Evolutionary conservation across 2,797 vertebrate genomes (phyloP), one percentile per base, ranked within the genome.

Genomic region (Glyptemys insculpta): DNA sequence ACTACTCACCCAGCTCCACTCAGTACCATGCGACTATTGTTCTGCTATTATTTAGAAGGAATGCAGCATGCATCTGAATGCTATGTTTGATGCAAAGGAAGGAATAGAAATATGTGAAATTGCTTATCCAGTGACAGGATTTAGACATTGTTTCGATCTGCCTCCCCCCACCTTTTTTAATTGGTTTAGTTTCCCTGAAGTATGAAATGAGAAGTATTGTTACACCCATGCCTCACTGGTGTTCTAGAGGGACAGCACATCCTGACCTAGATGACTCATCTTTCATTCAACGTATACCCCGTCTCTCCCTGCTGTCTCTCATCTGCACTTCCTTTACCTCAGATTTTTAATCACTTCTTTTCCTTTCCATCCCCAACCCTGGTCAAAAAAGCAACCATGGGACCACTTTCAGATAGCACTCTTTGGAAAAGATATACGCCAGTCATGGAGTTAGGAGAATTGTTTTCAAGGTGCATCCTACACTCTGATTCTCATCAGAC

Each of bases 301-400:
- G 2, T 50, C 29, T 54, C 49, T 74, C 1, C 4, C 49, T 57
- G 6, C 31, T 57, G 15, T 23, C 31, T 19, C 31, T 86, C 47
- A 29, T 78, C 23, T 34, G 12, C 25, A 54, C 25, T 81, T 9
- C 37, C 76, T 78, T 52, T 68, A 7, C 12, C 56, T 37, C 50
- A 68, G 62, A 68, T 68, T n/a, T 89, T 89, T 86, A 41, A n/a
- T 12, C 19, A 3, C 5, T 1, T 92, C 86, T 79, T 59, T 54
- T 25, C 1, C 5, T 3, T 3, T 0, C 16, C 3, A 65, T n/a
- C 12, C 56, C 86, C 9, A 18, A 80, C 12, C 37, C 21, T 23
- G 34, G 25, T 27, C 56, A 57, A 54, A 54, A 27, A n/a, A 29
- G 37, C 53, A 86, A 78, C 3, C 19, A 50, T 0, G 1, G 59